Conservation (phyloP, 1,140 invertebrate species). For the Drosophila nasuta region DNA sequence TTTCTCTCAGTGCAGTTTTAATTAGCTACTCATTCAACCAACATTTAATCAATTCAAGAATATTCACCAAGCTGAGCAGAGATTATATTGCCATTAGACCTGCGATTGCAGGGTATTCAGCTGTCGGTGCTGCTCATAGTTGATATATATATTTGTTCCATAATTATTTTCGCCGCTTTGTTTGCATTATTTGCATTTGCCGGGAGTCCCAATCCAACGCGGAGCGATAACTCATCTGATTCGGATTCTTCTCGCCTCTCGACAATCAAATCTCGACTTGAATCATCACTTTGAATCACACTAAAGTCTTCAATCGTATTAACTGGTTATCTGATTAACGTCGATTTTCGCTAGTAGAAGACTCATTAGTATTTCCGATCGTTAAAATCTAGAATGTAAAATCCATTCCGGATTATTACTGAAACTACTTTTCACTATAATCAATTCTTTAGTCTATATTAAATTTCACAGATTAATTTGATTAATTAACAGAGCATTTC, state of each 20-base stretch:
- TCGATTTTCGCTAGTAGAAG: not conserved
- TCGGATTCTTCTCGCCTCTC: not conserved
- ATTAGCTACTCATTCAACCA: not conserved
- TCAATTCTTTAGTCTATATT: not conserved
- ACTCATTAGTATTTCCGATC: constrained; percentile 16
- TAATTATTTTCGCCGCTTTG: constrained; percentile 1
- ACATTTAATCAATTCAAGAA: not conserved
- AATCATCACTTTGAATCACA: constrained; percentile 1
- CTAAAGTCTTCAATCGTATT: not conserved
- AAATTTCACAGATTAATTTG: not conserved
- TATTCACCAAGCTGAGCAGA: not conserved
- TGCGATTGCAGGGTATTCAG: constrained; percentile 1
- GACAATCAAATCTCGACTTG: not conserved
- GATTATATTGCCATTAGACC: no score
- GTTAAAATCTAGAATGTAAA: not conserved
- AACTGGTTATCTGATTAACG: not conserved
- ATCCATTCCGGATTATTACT: not conserved
- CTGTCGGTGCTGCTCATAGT: not conserved
- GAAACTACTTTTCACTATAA: not conserved
- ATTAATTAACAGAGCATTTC: not conserved
- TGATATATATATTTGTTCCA: not conserved
- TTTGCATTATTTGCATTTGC: constrained; percentile 1
- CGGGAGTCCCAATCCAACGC: constrained; percentile 24
- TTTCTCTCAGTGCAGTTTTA: not conserved
- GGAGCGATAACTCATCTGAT: not conserved